Base-by-base conservation (phyloP, 1,140 invertebrate species). In the Drosophila sucinea region DNA sequence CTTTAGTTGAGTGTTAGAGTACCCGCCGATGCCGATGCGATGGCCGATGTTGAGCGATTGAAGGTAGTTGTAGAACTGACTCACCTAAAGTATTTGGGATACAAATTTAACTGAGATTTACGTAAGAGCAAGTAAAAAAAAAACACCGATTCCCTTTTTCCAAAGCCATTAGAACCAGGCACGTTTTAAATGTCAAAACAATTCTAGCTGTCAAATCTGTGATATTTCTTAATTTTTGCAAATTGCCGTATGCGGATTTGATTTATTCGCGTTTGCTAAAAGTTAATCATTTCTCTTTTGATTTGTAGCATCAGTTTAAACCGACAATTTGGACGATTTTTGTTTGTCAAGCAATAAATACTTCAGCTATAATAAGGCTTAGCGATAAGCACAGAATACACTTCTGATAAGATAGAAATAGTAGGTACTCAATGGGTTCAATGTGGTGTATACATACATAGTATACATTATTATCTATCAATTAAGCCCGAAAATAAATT, bases 31-130 rank as follows among this genome's bases (percentile, higher is more conserved):
- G 23, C 25, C 8, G 38, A 40, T 23, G 44, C 51, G 75, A 29
- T 67, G 62, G 38, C 47, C 62, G 81, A 55, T 85, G 81, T 86
- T 81, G 41, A 73, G 44, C 75, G 78, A 32, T 85, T 72, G 82
- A 73, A 73, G 66, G 47, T 68, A 67, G 54, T 35, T 51, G 47
- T 54, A 41, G 17, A 32, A 85, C 82, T 85, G 82, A 41, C 61
- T 32, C 2, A 30, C 30, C 25, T 55, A 25, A 40, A 40, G 55
- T 55, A 56, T 6, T 51, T 57, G 40, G 41, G 38, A 69, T 47
- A 66, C 17, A 32, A 61, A 70, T 78, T 78, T 70, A 56, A 77
- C 61, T 67, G 56, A 73, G 67, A 74, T 74, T 81, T 62, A 35
- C 30, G 32, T 30, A 56, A 57, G 55, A 33, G n/a, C 30, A 33